Evolutionary conservation across 1,140 invertebrate species (phyloP), one percentile per base, ranked within the genome.

Genomic region (Drosophila athabasca): DNA sequence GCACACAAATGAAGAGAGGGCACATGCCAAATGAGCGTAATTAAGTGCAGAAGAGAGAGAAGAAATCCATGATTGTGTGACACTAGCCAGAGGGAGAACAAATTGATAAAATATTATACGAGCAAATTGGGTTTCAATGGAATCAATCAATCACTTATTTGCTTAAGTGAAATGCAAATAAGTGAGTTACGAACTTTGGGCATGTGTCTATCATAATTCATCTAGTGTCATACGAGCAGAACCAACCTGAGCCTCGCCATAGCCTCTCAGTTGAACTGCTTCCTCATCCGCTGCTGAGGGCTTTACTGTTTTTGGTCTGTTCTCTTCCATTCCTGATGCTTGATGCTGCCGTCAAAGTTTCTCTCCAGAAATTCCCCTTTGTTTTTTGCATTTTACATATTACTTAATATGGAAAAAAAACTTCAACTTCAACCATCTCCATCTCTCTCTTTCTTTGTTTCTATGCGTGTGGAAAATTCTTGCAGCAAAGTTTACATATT

Each of bases 21-120:
- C 48, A 52, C 39, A 57, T 54, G 60, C 67, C 82, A 85, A 87
- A 85, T 87, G 82, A 85, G 74, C 54, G 77, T 87, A 85, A 85
- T 85, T 85, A 87, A 85, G 81, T 87, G 82, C 73, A 49, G 57
- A 53, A 54, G 26, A 52, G 41, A 58, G 57, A 53, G 45, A 6
- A 51, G 41, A 58, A 51, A 60, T 62, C 50, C 29, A 17, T 55
- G 29, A 31, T 35, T 62, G 44, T 62, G 45, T 43, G 59, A 3
- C 8, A 17, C 29, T 9, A 24, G 45, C 8, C 13, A 5, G 24
- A 17, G n/a, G 31, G 6, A 3, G 9, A 48, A 35, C 9, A 35
- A 9, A 9, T 22, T 48, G 46, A 48, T 48, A 13, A 6, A 13
- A 3, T 8, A 31, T 31, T 8, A 31, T 31, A 31, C 57, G 41